Base-by-base conservation (phyloP, 2,888 invertebrate genomes). In the Eugnorisma glareosa region DNA sequence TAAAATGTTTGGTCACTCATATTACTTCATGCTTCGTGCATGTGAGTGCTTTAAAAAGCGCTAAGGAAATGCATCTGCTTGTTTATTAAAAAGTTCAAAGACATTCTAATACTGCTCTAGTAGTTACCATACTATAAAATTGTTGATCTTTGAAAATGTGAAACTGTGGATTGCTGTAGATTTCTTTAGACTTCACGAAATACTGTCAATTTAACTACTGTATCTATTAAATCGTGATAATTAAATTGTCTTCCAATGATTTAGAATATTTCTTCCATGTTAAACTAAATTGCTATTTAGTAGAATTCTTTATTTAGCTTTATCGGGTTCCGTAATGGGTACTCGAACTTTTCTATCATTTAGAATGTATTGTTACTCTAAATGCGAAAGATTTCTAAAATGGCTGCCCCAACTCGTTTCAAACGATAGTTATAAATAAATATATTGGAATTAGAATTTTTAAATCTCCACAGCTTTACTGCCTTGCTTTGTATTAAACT, bases 201-300 rank as follows among this genome's bases (percentile, higher is more conserved):
- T 74, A 61, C 70, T 79, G 86, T 86, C 86, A 86, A 86, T 83
- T 86, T 51, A 74, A 48, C 61, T 64, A 77, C 40, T 77, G 35
- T 74, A 10, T 64, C 40, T 48, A 64, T 51, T 37, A 43, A 72
- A 77, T 78, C 51, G 88, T 86, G 86, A 86, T 83, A 83, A 28
- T 74, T 76, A 75, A 63, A 79, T 72, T 82, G 87, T 86, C 87
- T 87, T 87, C 88, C 88, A 84, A 70, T 75, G 54, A 59, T 43
- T 77, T 61, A 48, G 76, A 75, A 74, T 76, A 73, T 76, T 78
- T 72, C 63, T 73, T 76, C 71, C 18, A 67, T 37, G 21, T 63
- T 40, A 28, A 37, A 68, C n/a, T 63, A 15, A 43, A 76, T 64
- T 77, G 72, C n/a, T 66, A 21, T 75, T n/a, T 72, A 61, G 13